Base-by-base conservation (phyloP, 2,888 invertebrate genomes). In the Deilephila porcellus region DNA sequence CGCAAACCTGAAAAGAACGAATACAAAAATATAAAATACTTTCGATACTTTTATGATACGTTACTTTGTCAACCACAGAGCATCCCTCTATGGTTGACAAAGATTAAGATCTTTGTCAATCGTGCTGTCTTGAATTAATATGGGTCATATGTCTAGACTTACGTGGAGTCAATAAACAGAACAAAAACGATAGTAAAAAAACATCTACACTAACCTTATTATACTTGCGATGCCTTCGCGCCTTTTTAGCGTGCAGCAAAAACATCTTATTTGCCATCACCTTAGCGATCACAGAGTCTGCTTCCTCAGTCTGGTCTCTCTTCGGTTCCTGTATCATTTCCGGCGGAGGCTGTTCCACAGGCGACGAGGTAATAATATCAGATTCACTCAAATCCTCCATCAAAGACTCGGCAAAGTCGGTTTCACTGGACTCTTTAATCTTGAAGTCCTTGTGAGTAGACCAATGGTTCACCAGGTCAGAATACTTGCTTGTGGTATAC, bases 231-330 rank as follows among this genome's bases (percentile, higher is more conserved):
- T 86, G 82, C 53, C 81, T 83, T 60, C 80, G 83, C 3, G 82
- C 83, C 25, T 78, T 81, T 73, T 86, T 86, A 0, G 86, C 76
- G 29, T 85, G 80, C 17, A 82, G 71, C n/a, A 88, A 83, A 75
- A 93, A 93, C 67, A 91, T 81, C 67, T 90, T 86, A 74, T 88
- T 91, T 0, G 90, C 86, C 83, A 92, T 89, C 0, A 93, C 90
- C 76, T 91, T 92, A 0, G 91, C 91, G 56, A 93, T 89, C 4
- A 93, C 90, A 0, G 87, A 86, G 71, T 92, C 88, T 0, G 91
- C 92, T 34, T 85, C 80, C 29, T 82, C 78, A 0, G 86, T 70
- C 34, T 73, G 63, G 6, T 71, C 63, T 1, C 20, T 37, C 25
- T 52, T 19, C 2, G 19, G 64, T 6, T 76, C 72, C 1, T 79